These are phyloP conservation scores for Probosciger aterrimus DNA, from an alignment of 2,113 vertebrate species.

Conservation along the genomic window DNA sequence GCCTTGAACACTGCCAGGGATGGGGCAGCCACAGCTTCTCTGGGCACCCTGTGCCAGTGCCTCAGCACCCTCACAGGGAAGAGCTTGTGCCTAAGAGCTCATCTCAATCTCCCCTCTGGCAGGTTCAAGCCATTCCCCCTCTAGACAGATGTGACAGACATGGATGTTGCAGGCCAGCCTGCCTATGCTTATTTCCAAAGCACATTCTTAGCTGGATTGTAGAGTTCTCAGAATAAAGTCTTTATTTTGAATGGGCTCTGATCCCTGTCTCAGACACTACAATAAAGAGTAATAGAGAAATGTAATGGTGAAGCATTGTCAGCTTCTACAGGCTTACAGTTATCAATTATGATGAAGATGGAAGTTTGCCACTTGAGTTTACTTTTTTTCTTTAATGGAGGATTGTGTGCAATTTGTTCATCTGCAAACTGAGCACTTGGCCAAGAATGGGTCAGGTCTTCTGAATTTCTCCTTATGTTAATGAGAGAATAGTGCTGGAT, in stretches of 20 bases:
- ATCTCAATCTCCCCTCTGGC: neutral
- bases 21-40: no score
- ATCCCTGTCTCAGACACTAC: no score
- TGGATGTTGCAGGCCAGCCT: neutral
- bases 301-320: neutral
- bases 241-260: neutral
- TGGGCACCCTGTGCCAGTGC: no score
- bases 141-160: neutral
- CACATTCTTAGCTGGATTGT: neutral
- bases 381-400: rapidly evolving
- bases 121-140: neutral
- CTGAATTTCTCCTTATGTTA: neutral
- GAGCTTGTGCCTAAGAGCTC: neutral
- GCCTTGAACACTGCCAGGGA: no score
- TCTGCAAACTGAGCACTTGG: neutral
- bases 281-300: neutral
- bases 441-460: neutral
- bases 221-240: neutral
- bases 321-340: neutral
- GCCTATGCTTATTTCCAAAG: neutral
- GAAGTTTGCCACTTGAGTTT: neutral
- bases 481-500: neutral
- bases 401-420: neutral
- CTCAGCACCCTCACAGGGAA: neutral
- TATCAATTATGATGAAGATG: neutral